phyloP scores from a whole-genome alignment of 1,140 invertebrate genomes.

The Aphidius ervi region DNA sequence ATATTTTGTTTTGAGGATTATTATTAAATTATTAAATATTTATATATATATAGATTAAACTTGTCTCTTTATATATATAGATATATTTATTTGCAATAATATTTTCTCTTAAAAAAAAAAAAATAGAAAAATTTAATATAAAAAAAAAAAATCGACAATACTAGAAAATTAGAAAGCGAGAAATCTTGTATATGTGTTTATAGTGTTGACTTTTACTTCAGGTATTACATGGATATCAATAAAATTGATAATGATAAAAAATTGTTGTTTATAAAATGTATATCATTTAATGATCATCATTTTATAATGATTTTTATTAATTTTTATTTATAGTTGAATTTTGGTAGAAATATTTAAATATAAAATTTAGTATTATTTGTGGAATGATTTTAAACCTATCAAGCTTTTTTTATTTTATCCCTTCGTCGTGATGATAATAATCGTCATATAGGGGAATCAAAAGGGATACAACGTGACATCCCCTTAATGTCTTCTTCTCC shows the following conservation, averaged over 20 bases:
- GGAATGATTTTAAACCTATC: not conserved
- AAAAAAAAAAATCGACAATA: not conserved
- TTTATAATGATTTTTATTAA: too few species aligned
- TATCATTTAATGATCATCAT: too few species aligned
- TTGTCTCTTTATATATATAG: too few species aligned
- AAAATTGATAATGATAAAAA: not conserved
- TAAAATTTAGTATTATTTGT: too few species aligned
- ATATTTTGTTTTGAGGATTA: too few species aligned
- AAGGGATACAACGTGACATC: constrained; percentile 9
- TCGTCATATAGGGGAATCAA: not conserved
- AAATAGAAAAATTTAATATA: not conserved
- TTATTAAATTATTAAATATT: too few species aligned
- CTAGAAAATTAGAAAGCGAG: constrained; percentile 19
- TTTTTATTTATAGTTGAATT: too few species aligned
- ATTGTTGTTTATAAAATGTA: not conserved
- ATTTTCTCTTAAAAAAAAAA: not conserved
- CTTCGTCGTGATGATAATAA: too few species aligned
- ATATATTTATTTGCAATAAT: too few species aligned
- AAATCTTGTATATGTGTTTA: constrained; percentile 5
- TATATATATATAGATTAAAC: too few species aligned
- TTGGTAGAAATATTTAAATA: too few species aligned
- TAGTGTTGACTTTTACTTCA: constrained; percentile 13
- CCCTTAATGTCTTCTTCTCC: constrained; percentile 10
- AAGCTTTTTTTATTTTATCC: not conserved
- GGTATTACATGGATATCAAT: constrained; percentile 5